Percentiles rank a stretch among this genome's conserved stretches.
phyloP scores from a whole-genome alignment of 2,888 invertebrate species.

The Odontocolon sp. region DNA sequence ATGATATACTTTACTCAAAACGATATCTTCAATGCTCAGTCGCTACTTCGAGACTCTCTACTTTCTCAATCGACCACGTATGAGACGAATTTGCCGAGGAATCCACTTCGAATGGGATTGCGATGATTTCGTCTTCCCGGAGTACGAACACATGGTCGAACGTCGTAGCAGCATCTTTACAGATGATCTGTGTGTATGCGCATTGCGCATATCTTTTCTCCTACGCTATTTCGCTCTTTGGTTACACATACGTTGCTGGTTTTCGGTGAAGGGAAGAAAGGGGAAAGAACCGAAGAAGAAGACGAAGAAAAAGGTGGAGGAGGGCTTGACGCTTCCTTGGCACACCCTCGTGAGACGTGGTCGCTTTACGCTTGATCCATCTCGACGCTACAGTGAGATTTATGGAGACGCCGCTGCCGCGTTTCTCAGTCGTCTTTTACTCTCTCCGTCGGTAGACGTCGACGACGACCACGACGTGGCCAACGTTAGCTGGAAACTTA shows the following conservation, averaged over 20 bases:
- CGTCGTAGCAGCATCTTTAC: slow-evolving; percentile 15
- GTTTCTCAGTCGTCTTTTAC: slow-evolving; percentile 52
- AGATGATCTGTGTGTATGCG: slow-evolving; percentile 60
- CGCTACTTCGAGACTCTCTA: slow-evolving; percentile 8
- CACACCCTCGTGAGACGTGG: slow-evolving; percentile 72
- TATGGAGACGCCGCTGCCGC: slow-evolving; percentile 75
- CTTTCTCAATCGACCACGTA: slow-evolving; percentile 52
- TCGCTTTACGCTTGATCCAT: slow-evolving; percentile 78
- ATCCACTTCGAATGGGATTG: slow-evolving; percentile 71
- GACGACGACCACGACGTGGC: slow-evolving; percentile 2
- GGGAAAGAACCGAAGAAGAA: slow-evolving; percentile 35
- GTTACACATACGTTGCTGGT: slow-evolving; percentile 20
- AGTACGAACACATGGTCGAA: slow-evolving; percentile 50
- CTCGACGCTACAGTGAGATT: slow-evolving; percentile 80
- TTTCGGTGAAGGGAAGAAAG: slow-evolving; percentile 36
- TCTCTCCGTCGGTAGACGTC: not conserved
- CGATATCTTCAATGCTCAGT: slow-evolving; percentile 51
- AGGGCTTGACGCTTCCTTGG: slow-evolving; percentile 62
- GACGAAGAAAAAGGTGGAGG: slow-evolving; percentile 34
- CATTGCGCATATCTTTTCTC: slow-evolving; percentile 58
- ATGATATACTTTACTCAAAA: slow-evolving; percentile 55
- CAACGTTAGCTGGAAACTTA: slow-evolving; percentile 34
- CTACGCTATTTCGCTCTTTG: slow-evolving; percentile 47
- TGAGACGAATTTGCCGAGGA: slow-evolving; percentile 70
- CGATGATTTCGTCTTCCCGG: slow-evolving; percentile 55